Evolutionary conservation across 2,113 vertebrate genomes (phyloP).

Genomic region (Camarhynchus parvulus): DNA sequence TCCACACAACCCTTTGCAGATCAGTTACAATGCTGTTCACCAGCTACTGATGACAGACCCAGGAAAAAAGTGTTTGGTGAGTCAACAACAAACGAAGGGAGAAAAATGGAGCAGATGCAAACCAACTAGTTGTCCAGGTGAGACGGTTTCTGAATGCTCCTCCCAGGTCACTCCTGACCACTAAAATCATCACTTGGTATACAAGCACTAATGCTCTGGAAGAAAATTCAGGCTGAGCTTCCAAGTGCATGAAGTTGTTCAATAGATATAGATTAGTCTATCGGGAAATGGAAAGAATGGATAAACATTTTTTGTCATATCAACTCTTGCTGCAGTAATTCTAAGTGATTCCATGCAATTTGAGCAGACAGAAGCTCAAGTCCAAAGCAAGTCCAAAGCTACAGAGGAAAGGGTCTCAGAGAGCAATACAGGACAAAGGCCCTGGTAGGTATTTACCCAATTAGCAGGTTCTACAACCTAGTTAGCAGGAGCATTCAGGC

Average conservation of each 20-base stretch:
- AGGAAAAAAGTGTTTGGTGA: not conserved
- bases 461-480: not conserved
- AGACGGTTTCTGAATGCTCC: not conserved
- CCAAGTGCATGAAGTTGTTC: not conserved
- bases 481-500: not conserved
- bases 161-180: not conserved
- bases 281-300: not conserved
- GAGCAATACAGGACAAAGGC: not conserved
- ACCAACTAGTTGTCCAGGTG: not conserved
- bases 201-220: not conserved
- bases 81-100: not conserved
- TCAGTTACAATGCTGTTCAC: not conserved
- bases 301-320: not conserved
- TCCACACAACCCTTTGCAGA: not conserved
- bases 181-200: not conserved
- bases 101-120: not conserved
- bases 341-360: not conserved
- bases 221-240: constrained; percentile 5
- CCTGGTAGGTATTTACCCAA: not conserved
- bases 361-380: not conserved
- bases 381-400: not conserved
- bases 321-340: not conserved
- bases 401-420: not conserved
- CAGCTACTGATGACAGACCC: not conserved
- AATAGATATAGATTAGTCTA: not conserved